Percentiles rank a stretch among this genome's conserved stretches.
Evolutionary conservation across 1,140 invertebrate species (phyloP).

Genomic region (Zophobas morio): DNA sequence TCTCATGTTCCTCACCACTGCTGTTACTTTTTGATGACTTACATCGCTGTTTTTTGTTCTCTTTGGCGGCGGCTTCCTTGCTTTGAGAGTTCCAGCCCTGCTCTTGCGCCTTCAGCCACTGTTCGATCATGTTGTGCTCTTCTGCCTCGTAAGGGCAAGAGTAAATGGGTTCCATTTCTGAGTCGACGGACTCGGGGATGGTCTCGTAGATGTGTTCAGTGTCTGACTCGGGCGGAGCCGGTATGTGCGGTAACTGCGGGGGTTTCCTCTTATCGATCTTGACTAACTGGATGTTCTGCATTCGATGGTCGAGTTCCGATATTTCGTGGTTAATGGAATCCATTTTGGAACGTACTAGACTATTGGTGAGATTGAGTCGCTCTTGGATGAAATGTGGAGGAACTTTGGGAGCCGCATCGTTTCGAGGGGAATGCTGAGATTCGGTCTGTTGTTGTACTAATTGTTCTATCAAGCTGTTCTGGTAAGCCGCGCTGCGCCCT

Average conservation of each 20-base stretch:
- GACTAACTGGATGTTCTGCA: constrained; percentile 65
- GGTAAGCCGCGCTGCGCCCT: constrained; percentile 68
- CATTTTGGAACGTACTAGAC: constrained; percentile 62
- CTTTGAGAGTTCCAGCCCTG: constrained; percentile 64
- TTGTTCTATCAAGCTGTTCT: constrained; percentile 72
- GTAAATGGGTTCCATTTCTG: constrained; percentile 73
- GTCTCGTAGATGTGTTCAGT: constrained; percentile 81
- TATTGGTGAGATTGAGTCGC: constrained; percentile 64
- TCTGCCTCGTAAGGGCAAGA: constrained; percentile 76
- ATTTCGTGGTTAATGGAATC: constrained; percentile 66
- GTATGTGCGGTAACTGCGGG: constrained; percentile 59
- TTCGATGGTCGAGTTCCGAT: constrained; percentile 63
- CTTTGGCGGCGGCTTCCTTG: constrained; percentile 52
- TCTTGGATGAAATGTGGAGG: constrained; percentile 61
- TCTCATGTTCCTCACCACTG: constrained; percentile 73
- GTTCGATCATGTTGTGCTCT: constrained; percentile 64
- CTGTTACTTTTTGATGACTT: constrained; percentile 70
- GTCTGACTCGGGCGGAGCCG: constrained; percentile 64
- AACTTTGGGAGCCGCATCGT: constrained; percentile 60
- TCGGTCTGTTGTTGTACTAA: constrained; percentile 69
- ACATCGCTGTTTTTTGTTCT: constrained; percentile 56
- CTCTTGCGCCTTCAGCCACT: constrained; percentile 64
- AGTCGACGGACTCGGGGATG: constrained; percentile 76
- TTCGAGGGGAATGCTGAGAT: constrained; percentile 60
- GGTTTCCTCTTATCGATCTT: constrained; percentile 63